Evolutionary conservation across 2,113 vertebrate genomes (phyloP).

Genomic region (Amphiprion percula): DNA sequence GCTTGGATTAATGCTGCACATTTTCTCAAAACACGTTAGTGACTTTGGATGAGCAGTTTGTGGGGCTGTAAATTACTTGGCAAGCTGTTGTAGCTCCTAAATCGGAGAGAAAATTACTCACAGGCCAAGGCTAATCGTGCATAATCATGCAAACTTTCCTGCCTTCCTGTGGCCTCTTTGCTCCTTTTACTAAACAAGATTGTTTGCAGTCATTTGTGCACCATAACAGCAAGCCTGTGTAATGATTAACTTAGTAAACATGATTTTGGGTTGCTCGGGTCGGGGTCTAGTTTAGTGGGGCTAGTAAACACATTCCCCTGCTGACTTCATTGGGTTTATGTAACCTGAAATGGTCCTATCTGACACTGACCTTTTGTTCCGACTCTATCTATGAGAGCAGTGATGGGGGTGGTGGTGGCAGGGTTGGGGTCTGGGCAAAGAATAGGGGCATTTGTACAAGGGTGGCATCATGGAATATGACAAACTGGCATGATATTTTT

Average conservation of each 20-base stretch:
- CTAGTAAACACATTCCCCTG: slow-evolving; percentile 51
- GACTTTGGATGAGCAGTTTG: neutral
- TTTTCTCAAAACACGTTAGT: slow-evolving; percentile 19
- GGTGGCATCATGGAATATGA: slow-evolving; percentile 25
- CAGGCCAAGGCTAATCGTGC: neutral
- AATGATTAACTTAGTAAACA: slow-evolving; percentile 43
- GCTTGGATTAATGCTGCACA: neutral
- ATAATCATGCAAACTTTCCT: slow-evolving; percentile 1
- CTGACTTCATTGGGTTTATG: slow-evolving; percentile 55
- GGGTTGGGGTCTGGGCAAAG: neutral
- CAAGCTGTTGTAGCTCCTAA: slow-evolving; percentile 8
- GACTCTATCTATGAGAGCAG: slow-evolving; percentile 29
- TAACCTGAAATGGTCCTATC: slow-evolving; percentile 50
- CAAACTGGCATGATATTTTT: slow-evolving; percentile 16
- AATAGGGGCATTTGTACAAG: slow-evolving; percentile 45
- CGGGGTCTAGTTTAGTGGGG: slow-evolving; percentile 36
- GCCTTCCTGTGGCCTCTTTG: neutral
- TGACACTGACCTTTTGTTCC: slow-evolving; percentile 64
- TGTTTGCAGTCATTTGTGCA: neutral
- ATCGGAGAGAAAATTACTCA: neutral
- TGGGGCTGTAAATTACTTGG: slow-evolving; percentile 7
- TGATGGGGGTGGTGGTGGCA: neutral
- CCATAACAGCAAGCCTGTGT: neutral
- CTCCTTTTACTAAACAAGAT: neutral
- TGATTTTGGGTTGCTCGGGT: slow-evolving; percentile 29